Percentiles rank a stretch among this genome's conserved stretches.
Conservation (phyloP, 2,113 vertebrate species). For the Deroptyus accipitrinus region DNA sequence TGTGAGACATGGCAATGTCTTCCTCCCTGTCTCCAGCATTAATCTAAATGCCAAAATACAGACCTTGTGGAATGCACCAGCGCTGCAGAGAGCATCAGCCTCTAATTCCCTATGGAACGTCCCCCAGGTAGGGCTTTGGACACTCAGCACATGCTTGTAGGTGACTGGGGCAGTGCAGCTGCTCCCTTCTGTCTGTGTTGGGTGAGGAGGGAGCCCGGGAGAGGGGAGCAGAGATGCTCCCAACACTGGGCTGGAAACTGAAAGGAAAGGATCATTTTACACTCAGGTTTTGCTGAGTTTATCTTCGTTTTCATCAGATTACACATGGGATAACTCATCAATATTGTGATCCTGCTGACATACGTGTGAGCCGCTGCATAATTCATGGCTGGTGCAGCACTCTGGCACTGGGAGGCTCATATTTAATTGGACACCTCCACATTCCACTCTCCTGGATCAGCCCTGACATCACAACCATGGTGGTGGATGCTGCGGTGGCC, state of each 20-base stretch:
- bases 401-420: background rate
- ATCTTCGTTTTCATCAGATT: constrained; percentile 66
- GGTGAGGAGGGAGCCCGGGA: background rate
- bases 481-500: background rate
- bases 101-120: constrained; percentile 67
- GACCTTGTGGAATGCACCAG: constrained; percentile 71
- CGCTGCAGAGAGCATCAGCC: constrained; percentile 54
- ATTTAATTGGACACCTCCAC: constrained; percentile 49
- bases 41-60: constrained; percentile 73
- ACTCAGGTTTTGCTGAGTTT: constrained; percentile 66
- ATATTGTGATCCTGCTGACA: constrained; percentile 67
- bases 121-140: constrained; percentile 69
- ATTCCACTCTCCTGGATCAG: background rate
- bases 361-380: constrained; percentile 45
- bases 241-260: background rate
- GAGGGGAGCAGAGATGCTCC: background rate
- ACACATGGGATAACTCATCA: constrained; percentile 60
- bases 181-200: accelerated
- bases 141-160: constrained; percentile 7
- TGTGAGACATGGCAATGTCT: constrained; percentile 64
- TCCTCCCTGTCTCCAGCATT: constrained; percentile 74
- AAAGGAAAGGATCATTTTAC: constrained; percentile 44
- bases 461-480: accelerated
- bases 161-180: background rate
- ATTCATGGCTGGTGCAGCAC: constrained; percentile 64